Evolutionary conservation across 2,797 vertebrate genomes (phyloP).

Genomic region (Diceros bicornis): DNA sequence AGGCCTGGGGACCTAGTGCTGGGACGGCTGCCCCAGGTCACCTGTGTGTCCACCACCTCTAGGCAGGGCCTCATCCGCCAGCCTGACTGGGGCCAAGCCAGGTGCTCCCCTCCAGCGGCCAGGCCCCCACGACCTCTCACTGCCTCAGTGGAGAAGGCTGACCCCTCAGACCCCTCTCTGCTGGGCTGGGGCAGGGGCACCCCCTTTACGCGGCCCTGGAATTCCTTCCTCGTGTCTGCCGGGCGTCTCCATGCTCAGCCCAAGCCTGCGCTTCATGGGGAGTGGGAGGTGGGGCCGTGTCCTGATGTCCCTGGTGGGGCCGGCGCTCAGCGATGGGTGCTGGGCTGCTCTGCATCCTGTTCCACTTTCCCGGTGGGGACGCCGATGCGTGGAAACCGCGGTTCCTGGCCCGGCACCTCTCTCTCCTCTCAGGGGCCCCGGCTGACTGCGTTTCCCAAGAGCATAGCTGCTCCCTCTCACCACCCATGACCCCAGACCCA

Average conservation of each 20-base stretch:
- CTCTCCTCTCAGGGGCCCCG: background rate
- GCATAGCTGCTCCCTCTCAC: background rate
- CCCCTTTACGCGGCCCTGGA: accelerated
- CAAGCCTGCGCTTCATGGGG: accelerated
- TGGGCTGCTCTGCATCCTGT: background rate
- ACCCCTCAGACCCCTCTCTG: background rate
- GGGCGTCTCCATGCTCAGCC: background rate
- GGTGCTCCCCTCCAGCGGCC: background rate
- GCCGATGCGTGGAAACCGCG: background rate
- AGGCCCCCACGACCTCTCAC: background rate
- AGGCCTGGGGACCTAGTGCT: background rate
- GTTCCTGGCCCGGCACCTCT: background rate
- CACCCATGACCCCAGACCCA: background rate
- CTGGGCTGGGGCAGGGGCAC: accelerated
- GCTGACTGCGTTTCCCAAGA: background rate
- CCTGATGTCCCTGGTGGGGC: accelerated
- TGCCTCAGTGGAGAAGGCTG: accelerated
- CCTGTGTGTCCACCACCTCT: background rate
- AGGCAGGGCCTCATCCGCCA: background rate
- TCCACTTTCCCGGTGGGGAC: background rate
- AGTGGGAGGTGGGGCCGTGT: accelerated
- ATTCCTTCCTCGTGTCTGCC: accelerated
- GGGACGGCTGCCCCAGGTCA: no score
- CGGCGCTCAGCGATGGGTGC: accelerated
- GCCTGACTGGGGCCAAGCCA: background rate